phyloP scores from a whole-genome alignment of 2,888 invertebrate species.

The Trachelus stipa region DNA sequence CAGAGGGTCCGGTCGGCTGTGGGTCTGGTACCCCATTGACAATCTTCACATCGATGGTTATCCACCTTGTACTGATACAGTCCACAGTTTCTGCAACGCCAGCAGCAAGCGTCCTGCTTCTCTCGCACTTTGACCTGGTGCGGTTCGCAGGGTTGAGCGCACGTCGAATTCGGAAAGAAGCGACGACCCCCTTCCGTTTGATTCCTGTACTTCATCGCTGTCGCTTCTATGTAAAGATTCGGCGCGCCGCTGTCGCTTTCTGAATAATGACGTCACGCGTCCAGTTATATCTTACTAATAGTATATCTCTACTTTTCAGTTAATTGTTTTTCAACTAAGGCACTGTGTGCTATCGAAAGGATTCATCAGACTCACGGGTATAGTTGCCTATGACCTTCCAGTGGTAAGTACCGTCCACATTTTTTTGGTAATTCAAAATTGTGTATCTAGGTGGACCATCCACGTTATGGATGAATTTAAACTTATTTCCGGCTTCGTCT shows the following conservation, averaged over 20 bases:
- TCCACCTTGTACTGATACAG: constrained; percentile 64
- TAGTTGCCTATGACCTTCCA: constrained; percentile 69
- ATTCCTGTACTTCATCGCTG: constrained; percentile 57
- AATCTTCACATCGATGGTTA: constrained; percentile 67
- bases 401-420: constrained; percentile 51
- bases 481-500: constrained; percentile 68
- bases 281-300: background rate
- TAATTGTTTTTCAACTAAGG: background rate
- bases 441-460: constrained; percentile 71
- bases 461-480: constrained; percentile 66
- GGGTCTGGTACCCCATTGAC: constrained; percentile 62
- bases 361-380: constrained; percentile 54
- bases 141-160: constrained; percentile 64
- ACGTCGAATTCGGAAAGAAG: constrained; percentile 65
- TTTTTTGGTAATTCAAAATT: constrained; percentile 68
- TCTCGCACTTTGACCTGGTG: constrained; percentile 61
- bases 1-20: constrained; percentile 62
- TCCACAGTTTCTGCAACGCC: constrained; percentile 69
- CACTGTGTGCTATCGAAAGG: background rate
- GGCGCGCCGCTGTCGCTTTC: constrained; percentile 57
- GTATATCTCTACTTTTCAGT: background rate
- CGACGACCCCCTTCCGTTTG: constrained; percentile 36
- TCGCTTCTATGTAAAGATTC: constrained; percentile 56
- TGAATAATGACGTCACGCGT: constrained; percentile 27
- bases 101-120: constrained; percentile 69